These are phyloP conservation scores for Nyctibius grandis DNA, from an alignment of 2,797 vertebrate genomes.

Conservation along the genomic window DNA sequence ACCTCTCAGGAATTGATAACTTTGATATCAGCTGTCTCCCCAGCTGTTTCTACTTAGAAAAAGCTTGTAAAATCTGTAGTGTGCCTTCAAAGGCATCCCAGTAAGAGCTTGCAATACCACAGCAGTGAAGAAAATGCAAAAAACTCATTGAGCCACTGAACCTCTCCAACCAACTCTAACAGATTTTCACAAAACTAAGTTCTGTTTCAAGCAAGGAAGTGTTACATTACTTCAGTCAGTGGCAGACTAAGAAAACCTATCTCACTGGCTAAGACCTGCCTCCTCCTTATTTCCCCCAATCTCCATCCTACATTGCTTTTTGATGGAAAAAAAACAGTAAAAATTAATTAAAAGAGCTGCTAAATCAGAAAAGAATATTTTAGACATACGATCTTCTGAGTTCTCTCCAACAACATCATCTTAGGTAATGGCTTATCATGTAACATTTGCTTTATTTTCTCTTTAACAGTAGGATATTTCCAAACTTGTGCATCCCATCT, in stretches of 20 bases:
- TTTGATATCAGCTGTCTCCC: not conserved
- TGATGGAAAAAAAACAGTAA: not conserved
- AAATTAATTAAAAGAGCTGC: conserved; percentile 67
- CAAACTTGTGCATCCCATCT: conserved; percentile 64
- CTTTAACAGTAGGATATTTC: conserved; percentile 65
- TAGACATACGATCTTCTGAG: conserved; percentile 36
- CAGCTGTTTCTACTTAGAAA: not conserved
- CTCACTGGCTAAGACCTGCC: not conserved
- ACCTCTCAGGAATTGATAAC: not conserved
- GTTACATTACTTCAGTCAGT: not conserved
- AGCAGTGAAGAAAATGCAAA: conserved; percentile 11
- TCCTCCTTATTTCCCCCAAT: not conserved
- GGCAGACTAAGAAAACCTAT: not conserved
- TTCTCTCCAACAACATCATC: conserved; percentile 39
- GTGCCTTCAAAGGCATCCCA: not conserved
- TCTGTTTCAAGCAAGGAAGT: not conserved
- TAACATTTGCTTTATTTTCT: conserved; percentile 67
- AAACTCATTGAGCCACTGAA: not conserved
- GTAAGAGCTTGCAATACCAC: not conserved
- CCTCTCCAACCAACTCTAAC: not conserved
- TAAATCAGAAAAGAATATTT: conserved; percentile 66
- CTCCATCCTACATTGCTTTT: not conserved
- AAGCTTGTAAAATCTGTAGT: not conserved
- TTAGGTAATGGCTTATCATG: conserved; percentile 6
- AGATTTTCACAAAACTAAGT: not conserved